phyloP scores from a whole-genome alignment of 2,797 vertebrate genomes.

The Hydrolagus colliei region DNA sequence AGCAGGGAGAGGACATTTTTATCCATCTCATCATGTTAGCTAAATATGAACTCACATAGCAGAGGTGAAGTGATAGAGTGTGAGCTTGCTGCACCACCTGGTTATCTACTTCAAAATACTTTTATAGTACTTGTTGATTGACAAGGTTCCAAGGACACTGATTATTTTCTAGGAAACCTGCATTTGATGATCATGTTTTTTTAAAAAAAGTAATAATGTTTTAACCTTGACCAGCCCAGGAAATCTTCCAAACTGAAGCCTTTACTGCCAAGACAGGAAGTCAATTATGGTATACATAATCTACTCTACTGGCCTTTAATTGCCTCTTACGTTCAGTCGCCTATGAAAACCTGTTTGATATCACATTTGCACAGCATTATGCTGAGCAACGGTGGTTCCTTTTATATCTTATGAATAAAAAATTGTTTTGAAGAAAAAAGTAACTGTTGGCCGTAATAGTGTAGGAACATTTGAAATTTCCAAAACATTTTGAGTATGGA shows the following conservation, averaged over 20 bases:
- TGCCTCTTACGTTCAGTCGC: background rate
- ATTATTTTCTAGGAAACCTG: slow-evolving; percentile 2
- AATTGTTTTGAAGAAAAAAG: no score
- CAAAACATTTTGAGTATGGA: no score
- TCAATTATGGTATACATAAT: background rate
- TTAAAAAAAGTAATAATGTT: background rate
- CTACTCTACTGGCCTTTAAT: background rate
- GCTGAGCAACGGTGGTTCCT: no score
- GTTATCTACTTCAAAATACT: background rate
- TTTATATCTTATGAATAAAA: no score
- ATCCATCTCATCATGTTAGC: background rate
- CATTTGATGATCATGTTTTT: background rate
- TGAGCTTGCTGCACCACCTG: background rate
- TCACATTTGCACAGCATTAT: no score
- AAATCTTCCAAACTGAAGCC: background rate
- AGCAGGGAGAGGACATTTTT: background rate
- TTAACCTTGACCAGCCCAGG: slow-evolving; percentile 13
- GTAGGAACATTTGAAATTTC: no score
- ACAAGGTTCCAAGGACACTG: background rate
- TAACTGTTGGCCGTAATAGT: no score
- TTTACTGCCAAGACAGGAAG: background rate
- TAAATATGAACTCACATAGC: background rate
- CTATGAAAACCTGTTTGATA: background rate
- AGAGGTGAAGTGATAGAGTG: background rate
- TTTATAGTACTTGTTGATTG: background rate